Evolutionary conservation across 2,888 invertebrate species (phyloP).

Genomic region (Eupeodes luniger): DNA sequence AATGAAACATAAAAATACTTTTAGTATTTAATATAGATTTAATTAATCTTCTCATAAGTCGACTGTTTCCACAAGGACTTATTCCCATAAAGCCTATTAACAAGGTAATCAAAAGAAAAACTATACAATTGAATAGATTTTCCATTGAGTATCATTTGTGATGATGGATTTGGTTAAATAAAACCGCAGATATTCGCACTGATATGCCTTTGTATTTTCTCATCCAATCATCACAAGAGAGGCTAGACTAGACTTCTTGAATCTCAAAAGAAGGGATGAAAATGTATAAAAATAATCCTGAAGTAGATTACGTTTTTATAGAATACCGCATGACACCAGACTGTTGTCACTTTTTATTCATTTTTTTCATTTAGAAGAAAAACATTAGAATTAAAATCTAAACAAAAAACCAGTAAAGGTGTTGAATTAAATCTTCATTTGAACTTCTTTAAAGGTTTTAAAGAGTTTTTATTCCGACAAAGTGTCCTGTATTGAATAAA

Average conservation of each 20-base stretch:
- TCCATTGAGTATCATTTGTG: constrained; percentile 47
- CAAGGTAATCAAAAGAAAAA: constrained; percentile 40
- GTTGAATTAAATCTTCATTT: constrained; percentile 47
- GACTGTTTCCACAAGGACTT: constrained; percentile 44
- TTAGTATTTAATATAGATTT: constrained; percentile 29
- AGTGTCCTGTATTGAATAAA: too few relatives aligned
- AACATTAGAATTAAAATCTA: constrained; percentile 40
- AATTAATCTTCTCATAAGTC: constrained; percentile 70
- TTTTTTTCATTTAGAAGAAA: neutral
- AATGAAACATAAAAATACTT: neutral
- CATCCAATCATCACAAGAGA: constrained; percentile 5
- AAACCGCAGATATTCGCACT: constrained; percentile 71
- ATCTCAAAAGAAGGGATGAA: constrained; percentile 15
- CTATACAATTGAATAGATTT: constrained; percentile 55
- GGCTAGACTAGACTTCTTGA: constrained; percentile 33
- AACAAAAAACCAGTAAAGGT: constrained; percentile 52
- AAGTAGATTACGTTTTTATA: constrained; percentile 42
- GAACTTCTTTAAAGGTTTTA: constrained; percentile 5
- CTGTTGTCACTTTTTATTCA: constrained; percentile 31
- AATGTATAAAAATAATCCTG: constrained; percentile 63
- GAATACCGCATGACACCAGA: neutral
- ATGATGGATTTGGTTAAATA: constrained; percentile 57
- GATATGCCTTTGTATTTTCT: constrained; percentile 2
- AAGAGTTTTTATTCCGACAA: neutral
- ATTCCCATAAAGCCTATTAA: constrained; percentile 66